Percentiles rank a stretch among this genome's conserved stretches.
These are phyloP conservation scores for Pteromalus puparum DNA, from an alignment of 1,140 invertebrate genomes.

Conservation along the genomic window DNA sequence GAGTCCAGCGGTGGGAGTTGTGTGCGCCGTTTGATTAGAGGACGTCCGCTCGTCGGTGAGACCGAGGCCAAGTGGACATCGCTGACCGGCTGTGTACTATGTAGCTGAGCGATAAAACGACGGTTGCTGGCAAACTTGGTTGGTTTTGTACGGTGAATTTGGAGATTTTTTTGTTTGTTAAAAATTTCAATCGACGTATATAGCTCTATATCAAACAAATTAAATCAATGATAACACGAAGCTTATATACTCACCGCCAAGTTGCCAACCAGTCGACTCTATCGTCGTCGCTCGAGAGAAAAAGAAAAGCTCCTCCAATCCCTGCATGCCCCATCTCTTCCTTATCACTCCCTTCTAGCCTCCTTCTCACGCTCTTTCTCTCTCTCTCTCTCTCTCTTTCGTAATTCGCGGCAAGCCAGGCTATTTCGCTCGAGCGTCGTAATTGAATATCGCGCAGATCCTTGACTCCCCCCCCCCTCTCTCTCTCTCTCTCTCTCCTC, in stretches of 20 bases:
- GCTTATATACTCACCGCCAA: too few species aligned
- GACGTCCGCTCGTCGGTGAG: background rate
- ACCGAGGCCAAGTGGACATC: background rate
- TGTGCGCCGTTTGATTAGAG: slow-evolving; percentile 35
- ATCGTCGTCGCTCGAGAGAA: background rate
- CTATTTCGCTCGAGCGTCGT: background rate
- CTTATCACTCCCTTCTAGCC: background rate
- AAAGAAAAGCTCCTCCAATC: background rate
- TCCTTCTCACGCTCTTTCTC: background rate
- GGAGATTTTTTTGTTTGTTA: too few species aligned
- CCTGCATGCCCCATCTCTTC: background rate
- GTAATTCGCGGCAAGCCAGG: slow-evolving; percentile 12
- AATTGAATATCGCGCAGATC: slow-evolving; percentile 28
- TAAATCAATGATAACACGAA: background rate
- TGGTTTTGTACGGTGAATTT: too few species aligned
- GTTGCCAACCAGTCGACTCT: too few species aligned
- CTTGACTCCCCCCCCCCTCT: background rate
- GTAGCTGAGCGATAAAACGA: too few species aligned
- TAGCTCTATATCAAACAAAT: background rate
- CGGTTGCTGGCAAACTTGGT: too few species aligned
- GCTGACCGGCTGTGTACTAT: background rate
- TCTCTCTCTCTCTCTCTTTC: background rate
- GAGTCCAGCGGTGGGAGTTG: background rate
- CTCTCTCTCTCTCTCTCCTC: background rate
- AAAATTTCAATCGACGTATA: too few species aligned